A percentile compares a stretch with the other conserved stretches of the same genome.
Evolutionary conservation across 2,797 vertebrate genomes (phyloP).

Genomic region (Intellagama lesueurii): DNA sequence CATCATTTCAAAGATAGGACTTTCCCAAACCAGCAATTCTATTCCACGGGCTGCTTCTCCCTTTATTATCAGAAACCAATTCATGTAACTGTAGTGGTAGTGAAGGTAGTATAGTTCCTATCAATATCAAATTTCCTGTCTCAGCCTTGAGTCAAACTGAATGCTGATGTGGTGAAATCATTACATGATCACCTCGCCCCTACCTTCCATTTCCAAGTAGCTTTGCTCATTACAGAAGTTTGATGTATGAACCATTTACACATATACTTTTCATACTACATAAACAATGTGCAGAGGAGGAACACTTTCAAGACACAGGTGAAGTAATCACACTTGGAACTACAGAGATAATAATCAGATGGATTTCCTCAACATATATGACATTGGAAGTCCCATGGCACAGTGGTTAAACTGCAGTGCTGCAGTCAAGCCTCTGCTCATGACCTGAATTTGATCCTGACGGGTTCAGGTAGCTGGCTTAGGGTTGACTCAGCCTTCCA

Average conservation of each 20-base stretch:
- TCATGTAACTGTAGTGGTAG: no score
- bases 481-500: no score
- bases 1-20: not conserved
- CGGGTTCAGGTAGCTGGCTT: no score
- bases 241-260: not conserved
- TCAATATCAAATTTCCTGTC: not conserved
- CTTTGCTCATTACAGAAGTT: not conserved
- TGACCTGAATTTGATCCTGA: no score
- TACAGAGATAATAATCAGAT: not conserved
- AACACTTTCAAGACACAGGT: not conserved
- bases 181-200: not conserved
- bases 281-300: not conserved
- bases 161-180: not conserved
- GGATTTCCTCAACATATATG: not conserved
- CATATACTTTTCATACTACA: not conserved
- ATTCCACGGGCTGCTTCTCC: not conserved
- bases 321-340: not conserved
- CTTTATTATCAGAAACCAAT: not conserved
- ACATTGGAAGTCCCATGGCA: not conserved
- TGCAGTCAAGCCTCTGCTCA: no score
- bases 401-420: no score
- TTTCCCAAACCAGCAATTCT: not conserved
- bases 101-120: not conserved
- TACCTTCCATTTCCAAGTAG: not conserved
- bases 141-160: not conserved